Evolutionary conservation across 2,888 invertebrate species (phyloP), one percentile per base, ranked within the genome.

Genomic region (Elmis aenea): DNA sequence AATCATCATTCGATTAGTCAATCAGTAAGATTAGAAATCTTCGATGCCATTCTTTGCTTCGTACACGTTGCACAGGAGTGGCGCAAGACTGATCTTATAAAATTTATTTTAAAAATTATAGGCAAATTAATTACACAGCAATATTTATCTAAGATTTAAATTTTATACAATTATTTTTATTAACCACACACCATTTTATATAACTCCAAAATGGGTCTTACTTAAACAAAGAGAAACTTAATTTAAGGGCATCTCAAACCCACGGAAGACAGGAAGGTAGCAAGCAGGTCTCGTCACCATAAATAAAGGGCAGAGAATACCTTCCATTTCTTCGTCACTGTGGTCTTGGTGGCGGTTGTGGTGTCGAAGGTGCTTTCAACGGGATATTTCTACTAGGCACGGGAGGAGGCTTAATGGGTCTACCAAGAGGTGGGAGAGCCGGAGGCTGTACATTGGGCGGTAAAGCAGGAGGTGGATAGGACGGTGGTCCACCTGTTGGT

Each of bases 371-470:
- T 46, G 60, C 66, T 47, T 71, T 63, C 45, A 71, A 70, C 0
- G 71, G 70, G 31, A 72, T 68, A 37, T 66, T 73, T 33, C 76
- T 72, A 46, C 67, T 67, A 46, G 77, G 77, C 12, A 77, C 68
- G 42, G 77, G 77, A 9, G 77, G 76, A 33, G 77, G 71, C 28
- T 59, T 57, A n/a, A 53, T 48, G 1, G 58, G 53, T 26, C 55
- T 34, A 3, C 45, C 51, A 22, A 50, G 46, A 8, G 67, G 67
- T 1, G 67, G 66, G 2, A 61, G 58, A 3, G 67, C 66, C 2
- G 68, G 67, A 1, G 67, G 67, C 18, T 61, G 57, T 2, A 62
- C 64, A 3, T 62, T 62, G 5, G 63, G 58, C 1, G 67, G 66
- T 42, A 67, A 46, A 8, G 63, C 64, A 2, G 67, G 66, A 4